Base-by-base conservation (phyloP, 2,797 vertebrate genomes). In the Eulemur mongoz region DNA sequence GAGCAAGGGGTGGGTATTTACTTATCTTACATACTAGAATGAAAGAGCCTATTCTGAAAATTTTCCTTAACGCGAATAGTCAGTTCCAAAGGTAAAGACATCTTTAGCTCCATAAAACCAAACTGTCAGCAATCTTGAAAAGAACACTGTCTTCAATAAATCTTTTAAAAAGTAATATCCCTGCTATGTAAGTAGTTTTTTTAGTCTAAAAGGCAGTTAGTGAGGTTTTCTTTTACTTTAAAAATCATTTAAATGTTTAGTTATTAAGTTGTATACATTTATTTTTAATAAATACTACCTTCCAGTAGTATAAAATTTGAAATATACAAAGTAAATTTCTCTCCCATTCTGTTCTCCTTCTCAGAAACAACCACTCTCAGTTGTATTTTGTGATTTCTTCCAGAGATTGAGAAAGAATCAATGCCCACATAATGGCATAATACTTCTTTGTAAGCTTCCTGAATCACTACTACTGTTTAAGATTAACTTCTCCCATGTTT, bases 21-120 rank as follows among this genome's bases (percentile, higher is more conserved):
- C 61, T 82, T 50, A 65, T 76, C 50, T 94, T 94, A 86, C 84
- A 87, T 59, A 54, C 50, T 89, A 40, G 25, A 91, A 91, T 69
- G 83, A 97, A 97, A 94, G 93, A 83, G 35, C 32, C 84, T 85
- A 89, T 94, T 96, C n/a, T 89, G 45, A 89, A 93, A 5, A 43
- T 23, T 80, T 85, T 89, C 61, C 57, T 90, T 80, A 91, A 75
- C 52, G 83, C 96, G 86, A 45, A 38, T 48, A 80, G 63, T 43
- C 30, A 45, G 0, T 81, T 61, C 38, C 48, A 86, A 93, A 79
- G 57, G 83, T 70, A 91, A 88, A 76, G 45, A 89, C 7, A 4
- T 32, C 27, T 81, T 88, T 76, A 61, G 50, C 25, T 73, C 30
- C 9, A 0, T 38, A 57, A 93, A 95, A 83, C 52, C 45, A 93